Base-by-base conservation (phyloP, 2,113 vertebrate species). In the Salvelinus alpinus region DNA sequence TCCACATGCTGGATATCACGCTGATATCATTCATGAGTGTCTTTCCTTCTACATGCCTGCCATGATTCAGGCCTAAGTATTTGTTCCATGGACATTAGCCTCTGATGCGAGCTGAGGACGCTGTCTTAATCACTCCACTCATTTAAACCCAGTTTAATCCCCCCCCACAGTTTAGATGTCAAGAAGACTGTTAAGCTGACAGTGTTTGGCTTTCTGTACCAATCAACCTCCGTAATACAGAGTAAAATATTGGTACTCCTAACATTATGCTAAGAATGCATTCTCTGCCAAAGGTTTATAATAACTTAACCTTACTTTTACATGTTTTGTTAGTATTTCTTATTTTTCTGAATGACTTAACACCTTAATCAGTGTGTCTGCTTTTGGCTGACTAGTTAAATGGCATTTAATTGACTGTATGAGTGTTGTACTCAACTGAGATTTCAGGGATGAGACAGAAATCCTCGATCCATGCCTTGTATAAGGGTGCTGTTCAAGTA, bases 231-330 rank as follows among this genome's bases (percentile, higher is more conserved):
- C 6, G 14, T 22, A 24, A 62, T 22, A 62, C n/a, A 22, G n/a
- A 62, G 59, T 24, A 11, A 7, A 9, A 22, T 62, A 9, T 62
- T 62, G 51, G 29, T 14, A 8, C 65, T 70, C 13, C 9, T 34
- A 9, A 51, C 12, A 20, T 38, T 44, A n/a, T 34, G 8, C 8
- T 47, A 8, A 5, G 18, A 20, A 18, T 48, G 70, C 0, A 60
- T 64, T 16, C 67, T 72, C 75, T 80, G 74, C 77, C 73, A 74
- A 77, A 76, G 25, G 44, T 73, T 72, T 73, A 38, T 62, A 74
- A 68, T 16, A n/a, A 31, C 25, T 12, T 3, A 27, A 69, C 12
- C 4, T 44, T 51, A 70, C 69, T 65, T 72, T 65, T 70, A 24
- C 70, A 59, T 47, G 16, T 25, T 70, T 18, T 6, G 38, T n/a